Base-by-base conservation (phyloP, 2,113 vertebrate genomes). In the Epinephelus moara region DNA sequence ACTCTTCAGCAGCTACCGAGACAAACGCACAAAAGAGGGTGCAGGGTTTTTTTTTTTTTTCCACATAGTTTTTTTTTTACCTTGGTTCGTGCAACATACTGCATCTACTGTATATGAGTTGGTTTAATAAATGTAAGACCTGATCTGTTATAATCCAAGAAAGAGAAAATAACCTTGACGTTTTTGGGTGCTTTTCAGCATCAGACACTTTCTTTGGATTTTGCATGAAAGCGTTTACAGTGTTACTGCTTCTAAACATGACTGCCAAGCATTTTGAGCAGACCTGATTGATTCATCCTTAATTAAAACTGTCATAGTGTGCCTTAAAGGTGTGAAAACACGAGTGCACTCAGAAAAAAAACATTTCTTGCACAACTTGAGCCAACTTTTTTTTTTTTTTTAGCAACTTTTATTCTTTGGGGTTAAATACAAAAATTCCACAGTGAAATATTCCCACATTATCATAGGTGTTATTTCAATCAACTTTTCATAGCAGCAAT, bases 1-100 rank as follows among this genome's bases (percentile, higher is more conserved):
- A n/a, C 85, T 88, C 74, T 74, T 79, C 75, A 77, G 62, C 73
- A 56, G 70, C 89, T 83, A 73, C 71, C 18, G 80, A 83, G 77
- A 56, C 50, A 61, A 78, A 82, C 77, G 60, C 70, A 85, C 84
- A 78, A 86, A 89, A 80, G 68, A 79, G 72, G 55, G 30, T 40
- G 47, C 77, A 76, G 61, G 78, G 77, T 85, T 76, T 21, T 73
- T 71, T 71, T 71, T 71, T 27, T 61, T 59, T 70, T 69, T 19
- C 49, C 23, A 37, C 19, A 11, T 25, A 2, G 12, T 27, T 64
- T 87, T 80, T 40, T 4, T 71, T 73, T 47, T 6, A 40, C 21
- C 40, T 79, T 55, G 53, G n/a, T n/a, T 10, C 13, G 18, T 56
- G 15, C 47, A 84, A 45, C 49, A 77, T 52, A 60, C 64, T 45